Percentiles rank a stretch among this genome's conserved stretches.
Evolutionary conservation across 2,113 vertebrate genomes (phyloP).

Genomic region (Microtus oregoni): DNA sequence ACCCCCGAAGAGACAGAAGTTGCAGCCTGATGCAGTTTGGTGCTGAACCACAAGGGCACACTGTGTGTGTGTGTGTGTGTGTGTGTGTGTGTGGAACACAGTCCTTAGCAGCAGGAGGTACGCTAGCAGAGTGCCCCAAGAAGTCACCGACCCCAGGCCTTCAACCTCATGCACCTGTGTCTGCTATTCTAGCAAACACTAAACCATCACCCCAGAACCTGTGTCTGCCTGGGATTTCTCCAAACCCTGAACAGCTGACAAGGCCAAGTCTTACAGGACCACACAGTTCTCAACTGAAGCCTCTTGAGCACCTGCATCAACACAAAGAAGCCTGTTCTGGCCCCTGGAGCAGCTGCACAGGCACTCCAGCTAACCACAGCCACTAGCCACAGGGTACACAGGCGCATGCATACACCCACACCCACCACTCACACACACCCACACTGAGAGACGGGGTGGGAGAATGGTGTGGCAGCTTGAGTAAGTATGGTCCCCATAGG

Average conservation of each 20-base stretch:
- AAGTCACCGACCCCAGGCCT: too few species aligned
- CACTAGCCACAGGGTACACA: not conserved
- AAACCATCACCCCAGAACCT: not conserved
- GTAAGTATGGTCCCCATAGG: not conserved
- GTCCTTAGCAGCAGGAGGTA: not conserved
- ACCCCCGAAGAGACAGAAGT: not conserved
- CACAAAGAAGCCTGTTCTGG: not conserved
- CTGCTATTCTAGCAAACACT: too few species aligned
- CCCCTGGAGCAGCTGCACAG: not conserved
- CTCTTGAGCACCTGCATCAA: not conserved
- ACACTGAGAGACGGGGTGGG: too few species aligned
- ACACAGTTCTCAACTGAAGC: too few species aligned
- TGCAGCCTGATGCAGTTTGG: not conserved
- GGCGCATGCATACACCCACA: not conserved
- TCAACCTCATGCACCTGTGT: not conserved
- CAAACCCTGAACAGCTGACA: not conserved
- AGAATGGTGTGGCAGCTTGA: not conserved
- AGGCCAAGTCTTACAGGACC: not conserved
- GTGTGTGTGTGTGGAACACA: not conserved
- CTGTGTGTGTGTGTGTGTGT: rapidly evolving
- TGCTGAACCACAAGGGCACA: not conserved
- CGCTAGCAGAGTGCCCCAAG: not conserved
- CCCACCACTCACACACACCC: not conserved
- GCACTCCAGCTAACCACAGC: not conserved
- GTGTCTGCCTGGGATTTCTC: not conserved